A percentile compares a stretch with the other conserved stretches of the same genome.
phyloP scores from a whole-genome alignment of 35 echinoderm and acorn worm genomes.

The Anneissia japonica region DNA sequence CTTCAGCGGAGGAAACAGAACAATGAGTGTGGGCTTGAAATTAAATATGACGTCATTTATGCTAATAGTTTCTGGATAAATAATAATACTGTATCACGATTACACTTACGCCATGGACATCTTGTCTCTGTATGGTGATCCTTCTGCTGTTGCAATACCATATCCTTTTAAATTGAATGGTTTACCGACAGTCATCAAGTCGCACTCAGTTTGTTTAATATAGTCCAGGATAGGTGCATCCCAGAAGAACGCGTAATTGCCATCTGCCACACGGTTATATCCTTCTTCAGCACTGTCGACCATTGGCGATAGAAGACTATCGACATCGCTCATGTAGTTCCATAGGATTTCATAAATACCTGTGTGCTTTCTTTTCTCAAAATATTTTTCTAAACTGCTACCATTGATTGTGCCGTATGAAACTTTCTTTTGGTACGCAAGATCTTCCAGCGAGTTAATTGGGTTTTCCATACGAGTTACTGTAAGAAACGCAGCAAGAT shows the following conservation, averaged over 20 bases:
- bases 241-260: conserved; percentile 96
- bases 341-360: conserved; percentile 72
- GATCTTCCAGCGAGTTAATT: conserved; percentile 82
- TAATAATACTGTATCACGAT: no score
- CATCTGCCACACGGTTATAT: conserved; percentile 56
- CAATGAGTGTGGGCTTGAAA: no score
- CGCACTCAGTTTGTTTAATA: conserved; percentile 93
- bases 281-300: conserved; percentile 61
- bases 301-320: conserved; percentile 31
- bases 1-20: no score
- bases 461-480: conserved; percentile 96
- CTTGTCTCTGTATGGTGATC: conserved; percentile 73
- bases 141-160: conserved; percentile 88
- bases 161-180: conserved; percentile 97
- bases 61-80: no score
- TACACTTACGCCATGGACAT: conserved; percentile 84
- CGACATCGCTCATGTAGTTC: conserved; percentile 45
- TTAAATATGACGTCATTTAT: no score
- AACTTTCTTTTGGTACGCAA: conserved; percentile 74
- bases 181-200: conserved; percentile 97
- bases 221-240: conserved; percentile 96
- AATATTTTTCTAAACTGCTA: conserved; percentile 79
- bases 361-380: conserved; percentile 69
- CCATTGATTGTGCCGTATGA: conserved; percentile 85
- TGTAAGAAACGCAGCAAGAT: conserved; percentile 92